A percentile compares a stretch with the other conserved stretches of the same genome.
These are phyloP conservation scores for Cyphomyrus plagiostoma DNA, from an alignment of 2,113 vertebrate genomes.

Conservation along the genomic window DNA sequence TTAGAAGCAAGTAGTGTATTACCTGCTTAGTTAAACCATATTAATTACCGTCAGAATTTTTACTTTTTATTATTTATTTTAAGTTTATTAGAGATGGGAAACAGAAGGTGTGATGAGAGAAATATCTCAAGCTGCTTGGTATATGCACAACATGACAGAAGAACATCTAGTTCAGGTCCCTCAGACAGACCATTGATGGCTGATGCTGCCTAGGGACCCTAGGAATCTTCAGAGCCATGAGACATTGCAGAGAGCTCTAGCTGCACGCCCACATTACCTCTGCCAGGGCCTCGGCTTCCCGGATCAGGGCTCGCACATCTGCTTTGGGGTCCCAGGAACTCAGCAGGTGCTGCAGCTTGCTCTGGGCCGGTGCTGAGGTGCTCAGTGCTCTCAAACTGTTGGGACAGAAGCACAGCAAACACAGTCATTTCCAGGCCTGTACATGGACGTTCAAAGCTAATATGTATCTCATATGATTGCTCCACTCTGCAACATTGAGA, in stretches of 20 bases:
- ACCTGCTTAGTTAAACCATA: not conserved
- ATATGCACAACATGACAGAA: not conserved
- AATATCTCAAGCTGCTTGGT: not conserved
- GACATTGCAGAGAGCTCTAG: not conserved
- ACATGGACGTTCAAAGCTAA: not conserved
- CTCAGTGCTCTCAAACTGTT: constrained; percentile 72
- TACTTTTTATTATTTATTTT: not conserved
- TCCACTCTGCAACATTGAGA: not conserved
- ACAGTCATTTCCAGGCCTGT: not conserved
- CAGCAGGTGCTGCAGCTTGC: constrained; percentile 67
- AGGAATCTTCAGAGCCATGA: not conserved
- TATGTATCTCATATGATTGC: not conserved
- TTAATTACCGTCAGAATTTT: not conserved
- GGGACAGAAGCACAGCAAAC: not conserved
- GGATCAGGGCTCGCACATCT: constrained; percentile 60
- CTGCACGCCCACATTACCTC: constrained; percentile 59
- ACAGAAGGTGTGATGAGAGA: not conserved
- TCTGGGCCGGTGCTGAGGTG: constrained; percentile 60
- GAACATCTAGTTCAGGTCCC: not conserved
- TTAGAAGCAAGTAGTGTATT: not conserved
- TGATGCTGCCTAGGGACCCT: not conserved
- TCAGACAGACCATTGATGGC: not conserved
- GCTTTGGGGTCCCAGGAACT: constrained; percentile 54
- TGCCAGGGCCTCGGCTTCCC: constrained; percentile 62
- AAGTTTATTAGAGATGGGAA: not conserved